These are phyloP conservation scores for Micromussa lordhowensis DNA, from an alignment of 92 coral and sea anemone genomes.

Conservation along the genomic window DNA sequence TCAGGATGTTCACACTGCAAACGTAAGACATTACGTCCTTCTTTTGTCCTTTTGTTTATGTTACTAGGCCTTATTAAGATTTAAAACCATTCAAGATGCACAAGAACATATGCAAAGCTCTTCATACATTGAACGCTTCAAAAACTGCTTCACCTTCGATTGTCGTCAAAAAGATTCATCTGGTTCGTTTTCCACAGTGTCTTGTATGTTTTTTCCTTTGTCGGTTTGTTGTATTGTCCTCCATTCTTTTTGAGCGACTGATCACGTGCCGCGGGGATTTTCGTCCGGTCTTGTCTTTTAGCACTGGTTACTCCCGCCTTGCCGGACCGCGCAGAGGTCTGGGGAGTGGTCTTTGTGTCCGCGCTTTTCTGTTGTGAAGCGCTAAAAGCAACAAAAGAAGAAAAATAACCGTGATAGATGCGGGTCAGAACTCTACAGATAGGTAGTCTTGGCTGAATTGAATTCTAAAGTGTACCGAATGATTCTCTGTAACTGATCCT, in stretches of 20 bases:
- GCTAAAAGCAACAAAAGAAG: background rate
- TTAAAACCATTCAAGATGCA: too few relatives aligned
- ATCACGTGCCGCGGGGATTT: slow-evolving; percentile 1
- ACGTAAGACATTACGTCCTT: too few relatives aligned
- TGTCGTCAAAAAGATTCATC: slow-evolving; percentile 33
- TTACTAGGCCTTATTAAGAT: background rate
- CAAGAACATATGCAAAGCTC: too few relatives aligned
- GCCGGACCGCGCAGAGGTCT: slow-evolving; percentile 12
- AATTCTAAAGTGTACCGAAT: too few relatives aligned
- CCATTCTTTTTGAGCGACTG: slow-evolving; percentile 40
- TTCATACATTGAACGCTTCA: background rate
- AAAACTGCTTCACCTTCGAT: slow-evolving; percentile 17
- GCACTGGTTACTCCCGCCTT: background rate
- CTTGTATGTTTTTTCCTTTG: slow-evolving; percentile 46
- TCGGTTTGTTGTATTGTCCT: slow-evolving; percentile 5
- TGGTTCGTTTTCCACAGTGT: slow-evolving; percentile 64
- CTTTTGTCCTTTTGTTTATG: too few relatives aligned
- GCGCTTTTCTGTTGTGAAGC: background rate
- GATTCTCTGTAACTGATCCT: too few relatives aligned
- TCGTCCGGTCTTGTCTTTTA: slow-evolving; percentile 16
- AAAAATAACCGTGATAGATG: background rate
- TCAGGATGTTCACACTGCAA: too few relatives aligned
- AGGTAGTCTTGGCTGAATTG: too few relatives aligned
- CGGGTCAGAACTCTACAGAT: too few relatives aligned
- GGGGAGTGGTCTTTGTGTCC: background rate